Percentiles rank a stretch among this genome's conserved stretches.
Conservation (phyloP, 2,797 vertebrate genomes). For the Oreonectes daqikongensis region DNA sequence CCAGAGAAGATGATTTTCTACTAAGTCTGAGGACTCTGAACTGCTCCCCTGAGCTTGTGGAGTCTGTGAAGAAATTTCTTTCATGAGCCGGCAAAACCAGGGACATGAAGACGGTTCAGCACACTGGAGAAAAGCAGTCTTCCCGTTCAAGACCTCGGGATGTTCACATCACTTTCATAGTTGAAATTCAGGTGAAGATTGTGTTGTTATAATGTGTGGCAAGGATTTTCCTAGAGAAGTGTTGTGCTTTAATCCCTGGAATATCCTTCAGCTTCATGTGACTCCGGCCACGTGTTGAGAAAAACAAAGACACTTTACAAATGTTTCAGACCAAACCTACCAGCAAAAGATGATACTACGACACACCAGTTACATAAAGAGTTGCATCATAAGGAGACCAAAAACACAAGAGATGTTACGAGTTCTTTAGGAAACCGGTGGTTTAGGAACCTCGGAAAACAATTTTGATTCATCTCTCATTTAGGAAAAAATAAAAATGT, state of each 20-base stretch:
- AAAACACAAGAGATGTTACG: not conserved
- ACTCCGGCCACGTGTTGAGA: not conserved
- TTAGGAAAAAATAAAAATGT: not conserved
- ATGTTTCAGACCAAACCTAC: not conserved
- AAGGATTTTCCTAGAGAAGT: not conserved
- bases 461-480: not conserved
- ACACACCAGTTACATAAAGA: not conserved
- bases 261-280: not conserved
- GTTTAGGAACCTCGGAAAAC: not conserved
- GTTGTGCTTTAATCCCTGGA: not conserved
- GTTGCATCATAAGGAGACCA: not conserved
- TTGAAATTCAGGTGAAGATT: not conserved
- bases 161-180: constrained; percentile 1
- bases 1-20: constrained; percentile 42
- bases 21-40: constrained; percentile 52
- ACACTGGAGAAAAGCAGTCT: constrained; percentile 3
- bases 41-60: constrained; percentile 47
- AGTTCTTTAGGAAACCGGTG: no score
- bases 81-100: constrained; percentile 23
- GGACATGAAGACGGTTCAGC: not conserved
- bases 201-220: not conserved
- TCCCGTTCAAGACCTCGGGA: not conserved
- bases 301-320: not conserved
- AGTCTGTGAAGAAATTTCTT: constrained; percentile 55
- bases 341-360: not conserved